phyloP scores from a whole-genome alignment of 35 echinoderm and acorn worm genomes.

The Patiria miniata region DNA sequence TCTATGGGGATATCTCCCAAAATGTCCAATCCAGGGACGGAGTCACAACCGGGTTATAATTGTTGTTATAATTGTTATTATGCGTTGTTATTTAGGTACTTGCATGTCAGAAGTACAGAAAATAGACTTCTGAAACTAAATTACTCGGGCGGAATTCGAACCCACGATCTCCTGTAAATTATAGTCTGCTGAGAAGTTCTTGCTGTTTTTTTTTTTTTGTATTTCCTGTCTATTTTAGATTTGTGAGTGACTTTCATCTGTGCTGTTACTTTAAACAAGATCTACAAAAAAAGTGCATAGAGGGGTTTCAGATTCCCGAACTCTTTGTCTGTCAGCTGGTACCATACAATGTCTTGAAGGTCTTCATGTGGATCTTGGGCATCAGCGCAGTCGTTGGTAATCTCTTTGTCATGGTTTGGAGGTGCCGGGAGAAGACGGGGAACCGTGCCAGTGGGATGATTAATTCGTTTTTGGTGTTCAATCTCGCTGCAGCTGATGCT shows the following conservation, averaged over 20 bases:
- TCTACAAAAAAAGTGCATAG: constrained; percentile 37
- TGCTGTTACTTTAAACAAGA: constrained; percentile 33
- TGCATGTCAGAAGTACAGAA: no score
- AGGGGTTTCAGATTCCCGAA: constrained; percentile 24
- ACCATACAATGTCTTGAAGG: constrained; percentile 43
- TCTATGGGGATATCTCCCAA: no score
- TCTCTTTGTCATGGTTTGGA: constrained; percentile 39
- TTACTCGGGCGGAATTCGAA: no score
- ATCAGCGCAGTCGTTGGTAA: constrained; percentile 48
- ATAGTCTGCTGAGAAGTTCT: no score
- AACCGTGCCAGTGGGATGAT: constrained; percentile 28
- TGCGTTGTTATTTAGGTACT: no score
- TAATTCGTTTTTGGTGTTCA: constrained; percentile 57
- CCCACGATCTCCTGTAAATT: no score
- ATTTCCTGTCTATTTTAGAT: not conserved
- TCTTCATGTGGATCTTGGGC: constrained; percentile 48
- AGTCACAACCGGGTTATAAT: no score
- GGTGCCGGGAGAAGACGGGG: not conserved
- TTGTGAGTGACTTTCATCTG: constrained; percentile 26
- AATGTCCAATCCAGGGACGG: no score
- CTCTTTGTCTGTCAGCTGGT: constrained; percentile 39
- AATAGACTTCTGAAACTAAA: no score
- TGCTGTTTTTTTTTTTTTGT: no score
- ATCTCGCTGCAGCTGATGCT: constrained; percentile 67
- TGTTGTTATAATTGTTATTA: no score